These are phyloP conservation scores for Eriocheir sinensis DNA, from an alignment of 1,140 invertebrate genomes.

Conservation along the genomic window DNA sequence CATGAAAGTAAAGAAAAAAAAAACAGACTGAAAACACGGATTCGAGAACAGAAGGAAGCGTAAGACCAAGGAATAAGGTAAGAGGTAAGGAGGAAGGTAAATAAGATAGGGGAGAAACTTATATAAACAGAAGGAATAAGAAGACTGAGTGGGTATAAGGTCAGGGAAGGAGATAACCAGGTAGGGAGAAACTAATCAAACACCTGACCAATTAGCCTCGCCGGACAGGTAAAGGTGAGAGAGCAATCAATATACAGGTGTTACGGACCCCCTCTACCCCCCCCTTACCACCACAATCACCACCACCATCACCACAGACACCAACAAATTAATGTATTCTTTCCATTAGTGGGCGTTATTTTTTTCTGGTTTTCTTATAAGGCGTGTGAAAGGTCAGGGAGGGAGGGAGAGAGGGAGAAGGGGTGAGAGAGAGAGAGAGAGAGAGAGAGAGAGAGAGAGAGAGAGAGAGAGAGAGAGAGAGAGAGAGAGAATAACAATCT, in stretches of 20 bases:
- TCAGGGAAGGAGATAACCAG: not conserved
- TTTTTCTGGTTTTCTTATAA: not conserved
- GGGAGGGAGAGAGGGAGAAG: not conserved
- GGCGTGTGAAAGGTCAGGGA: not conserved
- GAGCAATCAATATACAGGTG: not conserved
- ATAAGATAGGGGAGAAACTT: not conserved
- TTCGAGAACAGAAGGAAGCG: no score
- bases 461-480: not conserved
- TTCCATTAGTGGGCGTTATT: not conserved
- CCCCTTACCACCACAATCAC: no score
- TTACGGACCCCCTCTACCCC: not conserved
- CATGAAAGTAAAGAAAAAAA: no score
- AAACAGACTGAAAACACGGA: no score
- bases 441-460: not conserved
- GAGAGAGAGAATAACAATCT: no score
- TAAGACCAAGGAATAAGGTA: not conserved
- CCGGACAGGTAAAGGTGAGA: not conserved
- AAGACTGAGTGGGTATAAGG: not conserved
- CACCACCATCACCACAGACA: not conserved
- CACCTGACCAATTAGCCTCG: no score
- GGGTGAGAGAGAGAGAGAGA: no score
- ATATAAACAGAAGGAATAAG: not conserved
- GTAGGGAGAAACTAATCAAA: not conserved
- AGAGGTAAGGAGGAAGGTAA: not conserved
- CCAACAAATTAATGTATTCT: conserved; percentile 8